Conservation (phyloP, 2,888 invertebrate species). For the Orthonevra nobilis region DNA sequence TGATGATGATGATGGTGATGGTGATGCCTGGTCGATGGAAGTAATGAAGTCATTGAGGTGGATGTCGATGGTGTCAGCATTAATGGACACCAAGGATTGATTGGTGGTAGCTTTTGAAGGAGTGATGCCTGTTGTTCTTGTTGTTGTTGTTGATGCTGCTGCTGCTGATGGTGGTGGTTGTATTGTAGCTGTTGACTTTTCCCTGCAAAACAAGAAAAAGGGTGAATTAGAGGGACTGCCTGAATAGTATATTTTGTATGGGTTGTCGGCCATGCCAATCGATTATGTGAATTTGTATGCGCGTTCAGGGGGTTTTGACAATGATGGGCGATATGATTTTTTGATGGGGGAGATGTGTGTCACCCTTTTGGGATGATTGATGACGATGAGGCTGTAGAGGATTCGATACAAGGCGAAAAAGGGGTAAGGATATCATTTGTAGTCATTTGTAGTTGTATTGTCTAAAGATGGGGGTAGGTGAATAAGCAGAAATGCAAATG, state of each 20-base stretch:
- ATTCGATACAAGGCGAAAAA: conserved; percentile 19
- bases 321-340: conserved; percentile 40
- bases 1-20: conserved; percentile 71
- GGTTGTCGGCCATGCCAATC: conserved; percentile 21
- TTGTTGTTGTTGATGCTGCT: conserved; percentile 15
- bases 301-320: conserved; percentile 30
- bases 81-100: conserved; percentile 70
- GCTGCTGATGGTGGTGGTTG: too few relatives aligned
- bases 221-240: conserved; percentile 41
- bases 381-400: conserved; percentile 17
- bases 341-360: conserved; percentile 34
- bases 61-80: conserved; percentile 66
- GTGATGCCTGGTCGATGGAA: conserved; percentile 73
- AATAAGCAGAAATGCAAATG: conserved; percentile 41
- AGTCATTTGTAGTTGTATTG: conserved; percentile 65
- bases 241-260: conserved; percentile 22
- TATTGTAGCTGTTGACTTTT: conserved; percentile 24
- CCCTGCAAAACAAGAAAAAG: conserved; percentile 41
- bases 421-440: conserved; percentile 50
- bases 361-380: conserved; percentile 60
- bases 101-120: conserved; percentile 70
- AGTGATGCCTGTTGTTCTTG: conserved; percentile 48
- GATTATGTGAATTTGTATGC: conserved; percentile 48
- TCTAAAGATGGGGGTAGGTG: conserved; percentile 33
- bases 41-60: conserved; percentile 67